These are phyloP conservation scores for Mandrillus leucophaeus DNA, from an alignment of 2,113 vertebrate genomes.

Conservation along the genomic window DNA sequence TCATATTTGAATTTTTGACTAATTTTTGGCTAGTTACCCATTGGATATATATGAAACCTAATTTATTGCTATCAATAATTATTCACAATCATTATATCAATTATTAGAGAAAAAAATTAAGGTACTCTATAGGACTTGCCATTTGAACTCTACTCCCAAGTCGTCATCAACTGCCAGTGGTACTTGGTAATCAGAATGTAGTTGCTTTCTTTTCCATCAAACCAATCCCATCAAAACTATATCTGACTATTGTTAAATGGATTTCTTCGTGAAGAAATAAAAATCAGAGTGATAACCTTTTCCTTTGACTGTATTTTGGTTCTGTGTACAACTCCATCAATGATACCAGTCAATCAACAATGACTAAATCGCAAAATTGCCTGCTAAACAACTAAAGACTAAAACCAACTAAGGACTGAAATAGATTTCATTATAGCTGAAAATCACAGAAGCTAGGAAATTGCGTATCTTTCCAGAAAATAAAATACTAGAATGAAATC, in stretches of 20 bases:
- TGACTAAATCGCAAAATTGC: background rate
- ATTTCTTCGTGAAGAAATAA: background rate
- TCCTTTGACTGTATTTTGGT: background rate
- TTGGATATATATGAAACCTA: background rate
- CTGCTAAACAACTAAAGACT: background rate
- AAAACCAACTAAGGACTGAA: background rate
- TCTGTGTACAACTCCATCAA: background rate
- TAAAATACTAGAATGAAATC: background rate
- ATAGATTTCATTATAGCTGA: background rate
- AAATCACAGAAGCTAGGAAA: background rate
- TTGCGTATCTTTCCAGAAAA: background rate
- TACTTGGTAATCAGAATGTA: background rate
- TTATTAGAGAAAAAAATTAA: background rate
- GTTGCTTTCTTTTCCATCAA: background rate
- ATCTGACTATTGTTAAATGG: background rate
- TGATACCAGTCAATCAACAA: background rate
- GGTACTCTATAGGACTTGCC: background rate
- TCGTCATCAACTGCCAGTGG: background rate
- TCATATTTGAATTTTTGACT: background rate
- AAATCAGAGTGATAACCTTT: background rate
- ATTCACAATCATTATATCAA: background rate
- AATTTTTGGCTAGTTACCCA: background rate
- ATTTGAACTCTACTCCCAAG: background rate
- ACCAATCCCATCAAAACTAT: background rate
- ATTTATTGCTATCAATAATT: background rate